phyloP scores from a whole-genome alignment of 2,797 vertebrate species.

The Coregonus sp. region DNA sequence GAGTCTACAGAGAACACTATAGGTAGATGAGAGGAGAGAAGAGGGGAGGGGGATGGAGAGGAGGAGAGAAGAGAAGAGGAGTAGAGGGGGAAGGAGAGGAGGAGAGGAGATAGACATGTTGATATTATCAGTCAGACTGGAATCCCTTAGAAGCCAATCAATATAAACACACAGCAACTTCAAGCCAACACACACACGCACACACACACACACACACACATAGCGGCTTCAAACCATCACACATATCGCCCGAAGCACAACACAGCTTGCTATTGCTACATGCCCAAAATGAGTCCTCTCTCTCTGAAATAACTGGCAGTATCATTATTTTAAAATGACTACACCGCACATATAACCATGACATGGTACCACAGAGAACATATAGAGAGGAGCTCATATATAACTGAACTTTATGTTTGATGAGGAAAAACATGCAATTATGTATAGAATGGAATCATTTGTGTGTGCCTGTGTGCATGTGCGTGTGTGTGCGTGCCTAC shows the following conservation, averaged over 20 bases:
- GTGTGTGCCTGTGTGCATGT: not conserved
- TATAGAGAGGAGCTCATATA: slow-evolving; percentile 52
- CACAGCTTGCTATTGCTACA: slow-evolving; percentile 74
- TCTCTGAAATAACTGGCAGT: slow-evolving; percentile 28
- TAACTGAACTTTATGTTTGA: slow-evolving; percentile 47
- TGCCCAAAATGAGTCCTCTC: slow-evolving; percentile 61
- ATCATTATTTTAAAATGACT: slow-evolving; percentile 70
- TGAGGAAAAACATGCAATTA: slow-evolving; percentile 60
- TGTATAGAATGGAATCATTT: slow-evolving; percentile 42
- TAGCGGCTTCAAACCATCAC: slow-evolving; percentile 67
- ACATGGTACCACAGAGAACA: slow-evolving; percentile 52
- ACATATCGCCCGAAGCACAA: slow-evolving; percentile 71
- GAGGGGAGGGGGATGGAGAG: no score
- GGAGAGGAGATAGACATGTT: slow-evolving; percentile 39
- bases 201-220: slow-evolving; percentile 37
- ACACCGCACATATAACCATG: slow-evolving; percentile 66
- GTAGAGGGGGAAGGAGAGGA: slow-evolving; percentile 2
- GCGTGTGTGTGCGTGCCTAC: not conserved
- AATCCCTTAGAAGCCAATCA: slow-evolving; percentile 68
- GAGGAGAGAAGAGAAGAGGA: not conserved
- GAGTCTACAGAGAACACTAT: slow-evolving; percentile 46
- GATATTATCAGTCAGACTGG: slow-evolving; percentile 40
- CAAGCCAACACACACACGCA: slow-evolving; percentile 27
- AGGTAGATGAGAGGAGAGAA: not conserved
- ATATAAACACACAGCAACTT: slow-evolving; percentile 28